Evolutionary conservation across 2,113 vertebrate genomes (phyloP), one percentile per base, ranked within the genome.

Genomic region (Typhlomys cinereus): DNA sequence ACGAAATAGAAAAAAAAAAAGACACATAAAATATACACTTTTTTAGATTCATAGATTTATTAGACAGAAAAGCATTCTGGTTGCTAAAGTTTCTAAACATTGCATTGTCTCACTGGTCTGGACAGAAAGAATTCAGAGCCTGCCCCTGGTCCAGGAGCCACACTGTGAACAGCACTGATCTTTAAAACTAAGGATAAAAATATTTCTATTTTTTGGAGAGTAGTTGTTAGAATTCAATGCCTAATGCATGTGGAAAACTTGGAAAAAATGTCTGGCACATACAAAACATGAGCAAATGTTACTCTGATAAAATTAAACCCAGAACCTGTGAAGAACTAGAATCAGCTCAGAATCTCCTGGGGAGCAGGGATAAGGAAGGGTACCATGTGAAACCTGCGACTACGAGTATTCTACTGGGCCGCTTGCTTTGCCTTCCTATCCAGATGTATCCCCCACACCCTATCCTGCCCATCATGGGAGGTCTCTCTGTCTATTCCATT

Each of bases 141-240:
- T 73, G 57, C 36, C 44, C 31, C 14, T 8, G 15, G 41, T 57
- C 27, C 41, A 85, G 74, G 69, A 59, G 41, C 17, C 50, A 74
- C n/a, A 64, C 50, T 66, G 52, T 62, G 39, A 94, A 73, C 46
- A 85, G 52, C 64, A 36, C n/a, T 79, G 27, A 74, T 93, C 41
- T 92, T 86, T 89, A 62, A 89, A 91, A 80, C 14, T 31, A 92
- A 85, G 27, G 64, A 41, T 52, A 70, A 90, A 92, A 89, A 82
- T 64, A 79, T 59, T 10, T 75, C 82, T 88, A 41, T 64, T 75
- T 52, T 50, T 36, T 70, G n/a, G 54, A 87, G 20, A 13, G 12
- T 64, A 34, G 50, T 57, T 82, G 18, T 69, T 90, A 88, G 46
- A 90, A 92, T 95, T 74, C 86, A 90, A 48, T 89, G 80, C 46